Evolutionary conservation across 2,888 invertebrate species (phyloP).

Genomic region (Steinernema carpocapsae): DNA sequence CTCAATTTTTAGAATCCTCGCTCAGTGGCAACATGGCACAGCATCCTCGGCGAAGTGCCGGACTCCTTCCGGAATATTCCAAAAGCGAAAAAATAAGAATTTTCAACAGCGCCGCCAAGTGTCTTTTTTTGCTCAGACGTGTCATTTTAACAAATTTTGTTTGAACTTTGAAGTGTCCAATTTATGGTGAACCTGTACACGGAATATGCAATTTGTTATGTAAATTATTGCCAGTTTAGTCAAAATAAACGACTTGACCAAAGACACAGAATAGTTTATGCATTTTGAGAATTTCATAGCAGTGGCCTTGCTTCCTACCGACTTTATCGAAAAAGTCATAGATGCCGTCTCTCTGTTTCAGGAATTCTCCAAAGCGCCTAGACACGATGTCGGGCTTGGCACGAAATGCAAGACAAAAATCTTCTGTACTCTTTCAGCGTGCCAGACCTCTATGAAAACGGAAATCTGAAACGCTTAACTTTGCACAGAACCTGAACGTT

Average conservation of each 20-base stretch:
- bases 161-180: not conserved
- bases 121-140: constrained; percentile 28
- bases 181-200: not conserved
- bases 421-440: not conserved
- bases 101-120: not conserved
- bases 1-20: constrained; percentile 45
- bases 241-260: no score
- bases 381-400: no score
- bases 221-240: constrained; percentile 15
- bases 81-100: constrained; percentile 59
- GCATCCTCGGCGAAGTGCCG: constrained; percentile 66
- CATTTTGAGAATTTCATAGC: no score
- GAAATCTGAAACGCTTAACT: not conserved
- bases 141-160: not conserved
- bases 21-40: constrained; percentile 67
- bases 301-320: no score
- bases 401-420: not conserved
- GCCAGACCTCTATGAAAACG: not conserved
- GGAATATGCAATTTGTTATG: not conserved
- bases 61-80: constrained; percentile 65
- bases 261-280: no score
- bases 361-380: no score
- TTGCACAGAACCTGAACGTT: no score
- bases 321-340: no score
- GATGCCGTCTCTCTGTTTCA: no score